Evolutionary conservation across 2,113 vertebrate genomes (phyloP).

Genomic region (Pao palembangensis): DNA sequence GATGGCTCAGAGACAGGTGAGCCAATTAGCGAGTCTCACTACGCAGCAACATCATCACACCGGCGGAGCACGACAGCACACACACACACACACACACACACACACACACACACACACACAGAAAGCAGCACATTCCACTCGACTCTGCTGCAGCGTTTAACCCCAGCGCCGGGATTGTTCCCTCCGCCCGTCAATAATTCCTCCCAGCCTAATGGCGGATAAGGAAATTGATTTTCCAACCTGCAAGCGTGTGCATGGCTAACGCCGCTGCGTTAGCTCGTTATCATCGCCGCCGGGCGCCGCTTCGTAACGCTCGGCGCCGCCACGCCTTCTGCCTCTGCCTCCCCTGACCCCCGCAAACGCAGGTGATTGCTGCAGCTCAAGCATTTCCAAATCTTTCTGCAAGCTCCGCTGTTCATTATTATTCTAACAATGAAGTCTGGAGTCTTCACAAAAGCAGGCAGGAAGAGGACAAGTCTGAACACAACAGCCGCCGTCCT

Average conservation of each 20-base stretch:
- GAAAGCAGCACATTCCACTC: conserved; percentile 18
- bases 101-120: conserved; percentile 24
- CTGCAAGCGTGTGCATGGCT: conserved; percentile 9
- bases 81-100: conserved; percentile 31
- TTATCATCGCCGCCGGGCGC: too few relatives aligned
- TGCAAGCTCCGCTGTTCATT: conserved; percentile 56
- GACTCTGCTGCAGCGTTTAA: conserved; percentile 26
- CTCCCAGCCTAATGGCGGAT: conserved; percentile 10
- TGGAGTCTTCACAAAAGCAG: conserved; percentile 49
- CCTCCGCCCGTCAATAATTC: conserved; percentile 14
- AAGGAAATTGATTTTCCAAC: conserved; percentile 40
- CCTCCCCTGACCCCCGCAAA: too few relatives aligned
- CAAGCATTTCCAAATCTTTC: too few relatives aligned
- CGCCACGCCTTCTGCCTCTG: too few relatives aligned
- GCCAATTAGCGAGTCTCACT: conserved; percentile 74
- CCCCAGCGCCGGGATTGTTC: conserved; percentile 10
- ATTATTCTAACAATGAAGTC: conserved; percentile 71
- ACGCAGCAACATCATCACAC: conserved; percentile 67
- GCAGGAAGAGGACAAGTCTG: conserved; percentile 44
- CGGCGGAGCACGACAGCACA: conserved; percentile 50
- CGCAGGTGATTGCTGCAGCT: too few relatives aligned
- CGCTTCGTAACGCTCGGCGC: too few relatives aligned
- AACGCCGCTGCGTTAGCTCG: conserved; percentile 32
- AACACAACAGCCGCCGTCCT: conserved; percentile 24
- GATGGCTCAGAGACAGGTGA: conserved; percentile 77